phyloP scores from a whole-genome alignment of 2,797 vertebrate genomes.

The Periparus ater region DNA sequence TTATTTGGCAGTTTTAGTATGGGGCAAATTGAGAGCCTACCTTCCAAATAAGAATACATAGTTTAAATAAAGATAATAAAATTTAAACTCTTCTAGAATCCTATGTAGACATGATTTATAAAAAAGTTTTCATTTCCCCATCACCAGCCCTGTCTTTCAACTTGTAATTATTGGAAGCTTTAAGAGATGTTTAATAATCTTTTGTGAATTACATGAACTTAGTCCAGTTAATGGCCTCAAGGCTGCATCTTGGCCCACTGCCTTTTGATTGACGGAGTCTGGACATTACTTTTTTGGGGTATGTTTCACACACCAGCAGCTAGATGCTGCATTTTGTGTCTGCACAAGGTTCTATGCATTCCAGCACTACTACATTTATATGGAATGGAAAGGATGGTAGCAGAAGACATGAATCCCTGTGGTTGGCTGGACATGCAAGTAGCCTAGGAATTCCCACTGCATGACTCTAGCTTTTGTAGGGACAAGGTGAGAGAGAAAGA shows the following conservation, averaged over 20 bases:
- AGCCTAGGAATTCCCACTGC: background rate
- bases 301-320: background rate
- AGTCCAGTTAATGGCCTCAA: background rate
- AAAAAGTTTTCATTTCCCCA: background rate
- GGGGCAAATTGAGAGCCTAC: background rate
- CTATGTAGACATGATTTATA: background rate
- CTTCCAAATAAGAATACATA: background rate
- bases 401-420: background rate
- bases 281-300: background rate
- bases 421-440: background rate
- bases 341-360: background rate
- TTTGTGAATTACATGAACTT: background rate
- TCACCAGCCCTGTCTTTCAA: background rate
- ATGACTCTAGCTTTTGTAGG: background rate
- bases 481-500: background rate
- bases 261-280: background rate
- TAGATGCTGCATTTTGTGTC: background rate
- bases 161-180: background rate
- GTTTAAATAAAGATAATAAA: background rate
- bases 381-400: background rate
- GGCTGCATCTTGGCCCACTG: background rate
- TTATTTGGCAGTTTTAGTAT: background rate
- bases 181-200: background rate
- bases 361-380: background rate
- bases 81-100: background rate